Evolutionary conservation across 2,888 invertebrate genomes (phyloP).

Genomic region (Cabera pusaria): DNA sequence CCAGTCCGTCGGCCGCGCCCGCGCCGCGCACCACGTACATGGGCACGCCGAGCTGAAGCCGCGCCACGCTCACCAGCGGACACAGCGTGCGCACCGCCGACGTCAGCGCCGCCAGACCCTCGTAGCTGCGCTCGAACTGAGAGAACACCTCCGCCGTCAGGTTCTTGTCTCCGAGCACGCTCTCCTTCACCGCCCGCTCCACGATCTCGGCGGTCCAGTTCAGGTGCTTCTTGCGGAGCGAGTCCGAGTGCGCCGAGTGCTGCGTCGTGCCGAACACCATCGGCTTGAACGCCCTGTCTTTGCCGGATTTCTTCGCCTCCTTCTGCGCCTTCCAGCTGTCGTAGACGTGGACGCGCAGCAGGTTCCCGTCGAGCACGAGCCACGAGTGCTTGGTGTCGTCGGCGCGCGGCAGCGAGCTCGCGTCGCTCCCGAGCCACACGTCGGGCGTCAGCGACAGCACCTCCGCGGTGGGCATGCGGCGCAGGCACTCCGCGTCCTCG

Average conservation of each 20-base stretch:
- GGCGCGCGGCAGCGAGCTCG: constrained; percentile 85
- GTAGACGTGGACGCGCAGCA: constrained; percentile 86
- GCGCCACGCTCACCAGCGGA: constrained; percentile 87
- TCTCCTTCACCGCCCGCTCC: constrained; percentile 84
- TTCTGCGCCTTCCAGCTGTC: constrained; percentile 84
- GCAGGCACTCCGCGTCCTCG: constrained; percentile 82
- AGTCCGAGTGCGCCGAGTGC: constrained; percentile 87
- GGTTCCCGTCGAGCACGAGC: constrained; percentile 89
- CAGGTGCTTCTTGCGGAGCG: constrained; percentile 82
- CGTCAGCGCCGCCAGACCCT: constrained; percentile 88
- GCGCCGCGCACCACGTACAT: constrained; percentile 90
- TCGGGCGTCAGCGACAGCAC: constrained; percentile 88
- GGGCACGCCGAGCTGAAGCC: constrained; percentile 85
- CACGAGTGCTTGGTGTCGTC: constrained; percentile 88
- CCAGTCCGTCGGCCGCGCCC: constrained; percentile 75
- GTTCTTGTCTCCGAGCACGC: constrained; percentile 85
- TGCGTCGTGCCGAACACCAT: constrained; percentile 89
- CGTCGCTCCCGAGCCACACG: constrained; percentile 85
- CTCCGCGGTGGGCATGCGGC: constrained; percentile 76
- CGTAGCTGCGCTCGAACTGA: constrained; percentile 87
- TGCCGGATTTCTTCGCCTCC: constrained; percentile 62
- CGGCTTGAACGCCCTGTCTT: constrained; percentile 70
- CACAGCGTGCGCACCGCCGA: constrained; percentile 91
- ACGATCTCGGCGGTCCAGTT: constrained; percentile 87
- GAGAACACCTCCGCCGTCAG: constrained; percentile 85